Evolutionary conservation across 1,140 invertebrate genomes (phyloP), one percentile per base, ranked within the genome.

Genomic region (Acyrthosiphon pisum): DNA sequence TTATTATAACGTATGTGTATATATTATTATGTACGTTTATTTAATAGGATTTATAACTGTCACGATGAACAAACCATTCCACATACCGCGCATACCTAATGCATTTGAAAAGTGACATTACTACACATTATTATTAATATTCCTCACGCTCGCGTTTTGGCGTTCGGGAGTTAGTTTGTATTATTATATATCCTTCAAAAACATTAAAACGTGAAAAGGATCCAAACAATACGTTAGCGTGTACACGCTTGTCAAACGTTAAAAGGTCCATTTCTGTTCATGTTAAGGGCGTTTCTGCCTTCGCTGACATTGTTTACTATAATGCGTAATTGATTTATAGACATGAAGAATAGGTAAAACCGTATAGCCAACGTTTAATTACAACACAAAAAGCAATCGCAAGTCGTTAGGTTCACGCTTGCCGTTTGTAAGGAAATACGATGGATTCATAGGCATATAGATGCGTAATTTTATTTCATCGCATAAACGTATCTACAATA

Each of bases 1-100:
- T 76, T 76, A 84, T 84, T 84, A 44, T 84, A 84, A 44, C 83
- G 37, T 44, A 41, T n/a, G 44, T 48, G 44, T 87, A n/a, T 7
- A 48, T 48, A 30, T 86, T 6, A 41, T 30, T 81, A 37, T 9
- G n/a, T 50, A 1, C 23, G 87, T 37, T 35, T 35, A 37, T 89
- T 50, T n/a, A 35, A 89, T 89, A 46, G 41, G 84, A 46, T 89
- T 89, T 89, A 37, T 89, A 53, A 53, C 46, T 89, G 87, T 89
- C 87, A 89, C 48, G 20, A 53, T 37, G 50, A 53, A 89, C 20
- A 37, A 89, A 89, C 87, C 20, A 9, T 50, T 89, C 4, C 46
- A 23, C 46, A 20, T 88, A 88, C 30, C 8, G 2, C 41, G 83
- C 23, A 44, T 41, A 41, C 35, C 41, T 41, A 76, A 26, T 87